These are phyloP conservation scores for Halyomorpha halys DNA, from an alignment of 1,140 invertebrate species.

Conservation along the genomic window DNA sequence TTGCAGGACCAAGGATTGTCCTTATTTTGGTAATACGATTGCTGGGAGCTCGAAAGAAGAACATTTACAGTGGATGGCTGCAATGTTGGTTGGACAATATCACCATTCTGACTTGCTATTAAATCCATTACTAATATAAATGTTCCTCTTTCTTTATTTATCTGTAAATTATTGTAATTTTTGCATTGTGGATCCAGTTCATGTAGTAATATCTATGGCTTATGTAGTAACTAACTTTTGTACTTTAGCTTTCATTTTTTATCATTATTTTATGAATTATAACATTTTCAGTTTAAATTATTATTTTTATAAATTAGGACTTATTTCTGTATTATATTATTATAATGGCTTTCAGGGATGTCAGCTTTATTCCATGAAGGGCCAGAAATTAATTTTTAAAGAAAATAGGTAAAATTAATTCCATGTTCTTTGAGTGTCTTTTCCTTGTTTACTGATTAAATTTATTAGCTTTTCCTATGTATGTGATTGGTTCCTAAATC, in stretches of 20 bases:
- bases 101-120: slow-evolving; percentile 33
- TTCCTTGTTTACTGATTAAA: no score
- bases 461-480: background rate
- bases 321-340: no score
- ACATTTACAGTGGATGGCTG: slow-evolving; percentile 61
- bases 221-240: slow-evolving; percentile 33
- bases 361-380: no score
- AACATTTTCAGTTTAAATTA: no score
- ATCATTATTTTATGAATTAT: slow-evolving; percentile 32
- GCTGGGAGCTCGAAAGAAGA: slow-evolving; percentile 59
- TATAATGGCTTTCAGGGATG: no score
- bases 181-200: no score
- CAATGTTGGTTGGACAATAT: slow-evolving; percentile 59
- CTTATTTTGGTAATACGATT: slow-evolving; percentile 66
- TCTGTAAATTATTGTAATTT: no score
- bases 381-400: no score
- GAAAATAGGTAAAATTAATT: no score
- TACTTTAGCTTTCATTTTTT: slow-evolving; percentile 39
- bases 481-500: slow-evolving; percentile 9
- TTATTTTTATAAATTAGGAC: no score
- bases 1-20: slow-evolving; percentile 57
- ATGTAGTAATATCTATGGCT: no score
- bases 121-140: slow-evolving; percentile 23
- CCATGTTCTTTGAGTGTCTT: no score
- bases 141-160: background rate